Percentiles rank a stretch among this genome's conserved stretches.
Conservation (phyloP, 2,113 vertebrate species). For the Parus major region DNA sequence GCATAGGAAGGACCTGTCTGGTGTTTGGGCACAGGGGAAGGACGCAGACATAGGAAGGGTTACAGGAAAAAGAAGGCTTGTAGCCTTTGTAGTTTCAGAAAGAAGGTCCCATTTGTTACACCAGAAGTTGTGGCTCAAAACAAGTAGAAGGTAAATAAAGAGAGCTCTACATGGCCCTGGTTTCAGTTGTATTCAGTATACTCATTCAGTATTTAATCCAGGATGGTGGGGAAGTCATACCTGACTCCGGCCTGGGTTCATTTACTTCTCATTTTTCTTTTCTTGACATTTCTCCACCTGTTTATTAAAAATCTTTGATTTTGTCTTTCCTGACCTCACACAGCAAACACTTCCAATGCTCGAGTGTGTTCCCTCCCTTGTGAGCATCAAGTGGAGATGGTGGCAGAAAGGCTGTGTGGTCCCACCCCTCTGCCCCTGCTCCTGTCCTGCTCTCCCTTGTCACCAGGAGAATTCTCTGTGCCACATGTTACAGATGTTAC, state of each 20-base stretch:
- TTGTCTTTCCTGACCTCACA: background rate
- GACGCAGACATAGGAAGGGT: background rate
- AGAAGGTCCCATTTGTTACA: accelerated
- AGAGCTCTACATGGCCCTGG: accelerated
- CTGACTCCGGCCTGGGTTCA: accelerated
- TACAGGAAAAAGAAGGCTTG: too few species aligned
- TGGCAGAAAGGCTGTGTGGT: background rate
- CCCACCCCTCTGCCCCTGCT: background rate
- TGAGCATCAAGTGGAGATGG: accelerated
- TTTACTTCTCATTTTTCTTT: background rate
- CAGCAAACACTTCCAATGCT: too few species aligned
- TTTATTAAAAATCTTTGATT: background rate
- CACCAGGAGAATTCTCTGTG: accelerated
- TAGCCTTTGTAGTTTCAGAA: background rate
- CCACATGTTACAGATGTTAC: accelerated
- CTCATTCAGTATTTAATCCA: background rate
- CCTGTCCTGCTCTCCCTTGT: background rate
- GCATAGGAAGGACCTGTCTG: too few species aligned
- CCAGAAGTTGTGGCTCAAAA: background rate
- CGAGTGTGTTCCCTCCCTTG: accelerated
- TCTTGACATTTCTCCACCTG: accelerated
- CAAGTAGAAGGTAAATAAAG: background rate
- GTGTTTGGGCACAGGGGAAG: background rate
- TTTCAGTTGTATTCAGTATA: background rate
- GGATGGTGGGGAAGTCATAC: accelerated